Evolutionary conservation across 2,113 vertebrate genomes (phyloP).

Genomic region (Cyrtonyx montezumae): DNA sequence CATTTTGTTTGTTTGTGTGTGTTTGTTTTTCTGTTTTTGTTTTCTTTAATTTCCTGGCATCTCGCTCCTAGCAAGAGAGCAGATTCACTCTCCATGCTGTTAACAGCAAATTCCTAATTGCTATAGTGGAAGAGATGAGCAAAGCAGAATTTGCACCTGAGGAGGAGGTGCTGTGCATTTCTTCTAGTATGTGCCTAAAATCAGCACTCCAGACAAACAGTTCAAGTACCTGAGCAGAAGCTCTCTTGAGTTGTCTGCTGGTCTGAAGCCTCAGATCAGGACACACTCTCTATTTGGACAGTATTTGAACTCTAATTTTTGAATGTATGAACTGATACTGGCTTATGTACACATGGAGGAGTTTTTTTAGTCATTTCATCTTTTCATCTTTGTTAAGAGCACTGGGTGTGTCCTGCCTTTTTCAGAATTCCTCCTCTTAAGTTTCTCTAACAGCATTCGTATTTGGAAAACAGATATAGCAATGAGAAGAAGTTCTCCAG

Average conservation of each 20-base stretch:
- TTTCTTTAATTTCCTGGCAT: background rate
- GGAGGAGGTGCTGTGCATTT: background rate
- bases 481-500: background rate
- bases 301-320: background rate
- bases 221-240: background rate
- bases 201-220: background rate
- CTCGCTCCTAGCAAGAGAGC: background rate
- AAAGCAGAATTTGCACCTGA: background rate
- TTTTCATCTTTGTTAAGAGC: rapidly evolving
- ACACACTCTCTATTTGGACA: too few relatives aligned
- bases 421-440: background rate
- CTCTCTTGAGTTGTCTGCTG: background rate
- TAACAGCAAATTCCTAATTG: background rate
- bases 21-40: background rate
- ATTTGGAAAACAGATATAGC: background rate
- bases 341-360: background rate
- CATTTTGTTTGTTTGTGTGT: background rate
- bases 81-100: background rate
- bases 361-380: background rate
- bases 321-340: background rate
- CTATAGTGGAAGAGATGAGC: background rate
- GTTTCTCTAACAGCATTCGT: background rate
- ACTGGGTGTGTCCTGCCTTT: background rate
- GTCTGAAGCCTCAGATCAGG: background rate
- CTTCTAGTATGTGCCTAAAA: background rate